A percentile compares a stretch with the other conserved stretches of the same genome.
Conservation (phyloP, 2,888 invertebrate species). For the Polydrusus cervinus region DNA sequence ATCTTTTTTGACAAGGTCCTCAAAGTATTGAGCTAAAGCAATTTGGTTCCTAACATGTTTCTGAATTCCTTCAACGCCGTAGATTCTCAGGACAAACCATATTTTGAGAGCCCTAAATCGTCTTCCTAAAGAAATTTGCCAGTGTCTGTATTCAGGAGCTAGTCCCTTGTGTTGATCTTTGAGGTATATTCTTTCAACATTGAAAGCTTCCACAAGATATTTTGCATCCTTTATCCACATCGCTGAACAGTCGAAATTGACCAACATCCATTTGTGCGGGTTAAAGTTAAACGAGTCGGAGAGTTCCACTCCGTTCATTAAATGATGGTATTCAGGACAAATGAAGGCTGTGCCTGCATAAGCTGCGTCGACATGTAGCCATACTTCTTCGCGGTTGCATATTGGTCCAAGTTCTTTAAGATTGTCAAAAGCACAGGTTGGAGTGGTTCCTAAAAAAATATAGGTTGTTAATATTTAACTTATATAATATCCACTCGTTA, state of each 20-base stretch:
- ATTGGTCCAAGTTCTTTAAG: slow-evolving; percentile 89
- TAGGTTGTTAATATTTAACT: too few relatives aligned
- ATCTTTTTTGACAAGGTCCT: slow-evolving; percentile 81
- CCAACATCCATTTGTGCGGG: slow-evolving; percentile 96
- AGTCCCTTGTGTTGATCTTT: slow-evolving; percentile 81
- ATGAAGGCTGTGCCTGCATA: slow-evolving; percentile 95
- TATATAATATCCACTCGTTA: too few relatives aligned
- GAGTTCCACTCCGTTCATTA: slow-evolving; percentile 76
- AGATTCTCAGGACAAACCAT: slow-evolving; percentile 91
- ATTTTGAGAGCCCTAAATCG: slow-evolving; percentile 92
- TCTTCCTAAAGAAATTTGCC: slow-evolving; percentile 92
- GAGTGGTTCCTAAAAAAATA: slow-evolving; percentile 74
- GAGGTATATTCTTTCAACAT: slow-evolving; percentile 94
- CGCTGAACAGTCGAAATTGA: slow-evolving; percentile 96
- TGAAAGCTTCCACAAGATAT: slow-evolving; percentile 89
- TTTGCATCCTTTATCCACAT: slow-evolving; percentile 92
- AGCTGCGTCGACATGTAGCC: slow-evolving; percentile 97
- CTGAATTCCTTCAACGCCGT: slow-evolving; percentile 88
- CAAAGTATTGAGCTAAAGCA: slow-evolving; percentile 85
- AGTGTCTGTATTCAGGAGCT: slow-evolving; percentile 82
- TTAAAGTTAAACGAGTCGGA: slow-evolving; percentile 96
- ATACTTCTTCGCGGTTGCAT: slow-evolving; percentile 83
- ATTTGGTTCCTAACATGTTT: slow-evolving; percentile 85
- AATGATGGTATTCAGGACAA: slow-evolving; percentile 90
- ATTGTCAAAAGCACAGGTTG: slow-evolving; percentile 91